These are phyloP conservation scores for Dusona sp. DNA, from an alignment of 2,888 invertebrate genomes.

Conservation along the genomic window DNA sequence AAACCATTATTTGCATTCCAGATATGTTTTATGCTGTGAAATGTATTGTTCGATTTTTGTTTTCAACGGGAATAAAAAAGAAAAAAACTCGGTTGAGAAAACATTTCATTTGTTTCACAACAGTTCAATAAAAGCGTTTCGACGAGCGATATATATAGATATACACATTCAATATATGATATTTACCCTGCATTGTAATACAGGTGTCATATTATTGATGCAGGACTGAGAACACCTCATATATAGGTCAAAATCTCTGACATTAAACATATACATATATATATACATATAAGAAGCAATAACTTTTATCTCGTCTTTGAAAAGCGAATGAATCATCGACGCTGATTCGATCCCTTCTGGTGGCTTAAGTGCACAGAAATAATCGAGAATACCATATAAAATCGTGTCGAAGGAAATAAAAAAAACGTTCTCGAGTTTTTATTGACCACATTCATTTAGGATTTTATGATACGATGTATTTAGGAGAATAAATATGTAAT, in stretches of 20 bases:
- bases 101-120: constrained; percentile 1
- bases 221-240: constrained; percentile 31
- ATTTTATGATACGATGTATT: neutral
- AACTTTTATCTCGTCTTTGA: constrained; percentile 32
- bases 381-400: constrained; percentile 19
- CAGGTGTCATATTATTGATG: constrained; percentile 60
- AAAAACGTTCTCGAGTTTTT: neutral
- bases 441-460: neutral
- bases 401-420: constrained; percentile 13
- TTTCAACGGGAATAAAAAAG: neutral
- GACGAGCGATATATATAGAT: neutral
- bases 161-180: constrained; percentile 9
- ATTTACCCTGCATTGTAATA: constrained; percentile 63
- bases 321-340: constrained; percentile 50
- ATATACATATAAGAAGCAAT: constrained; percentile 10
- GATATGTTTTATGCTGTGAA: neutral
- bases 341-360: constrained; percentile 15
- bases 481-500: constrained; percentile 2
- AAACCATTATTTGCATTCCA: neutral
- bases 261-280: neutral
- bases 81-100: neutral
- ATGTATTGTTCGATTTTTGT: neutral
- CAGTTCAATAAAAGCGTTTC: constrained; percentile 33
- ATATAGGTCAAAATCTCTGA: constrained; percentile 58
- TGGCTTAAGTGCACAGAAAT: constrained; percentile 1